A percentile compares a stretch with the other conserved stretches of the same genome.
Conservation (phyloP, 2,797 vertebrate species). For the Myotis findleyi region DNA sequence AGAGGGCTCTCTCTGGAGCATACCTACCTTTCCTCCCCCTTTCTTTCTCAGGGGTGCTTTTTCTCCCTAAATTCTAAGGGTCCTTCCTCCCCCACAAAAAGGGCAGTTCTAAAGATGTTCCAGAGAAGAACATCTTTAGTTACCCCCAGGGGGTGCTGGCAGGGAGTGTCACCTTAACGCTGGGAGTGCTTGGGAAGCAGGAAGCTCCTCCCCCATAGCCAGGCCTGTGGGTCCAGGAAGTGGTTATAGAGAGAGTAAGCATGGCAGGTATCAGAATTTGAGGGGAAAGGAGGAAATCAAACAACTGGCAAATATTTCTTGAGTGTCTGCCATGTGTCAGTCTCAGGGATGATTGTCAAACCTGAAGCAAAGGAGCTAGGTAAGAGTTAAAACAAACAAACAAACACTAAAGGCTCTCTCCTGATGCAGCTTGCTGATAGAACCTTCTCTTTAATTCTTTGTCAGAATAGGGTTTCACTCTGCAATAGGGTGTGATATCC, state of each 20-base stretch:
- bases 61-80: too few species aligned
- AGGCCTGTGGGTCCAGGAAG: background rate
- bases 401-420: background rate
- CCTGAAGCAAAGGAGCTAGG: background rate
- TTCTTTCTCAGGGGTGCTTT: too few species aligned
- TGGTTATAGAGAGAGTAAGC: background rate
- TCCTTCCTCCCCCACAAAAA: too few species aligned
- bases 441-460: background rate
- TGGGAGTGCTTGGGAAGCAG: background rate
- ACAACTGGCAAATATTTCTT: background rate
- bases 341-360: background rate
- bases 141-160: background rate
- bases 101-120: background rate
- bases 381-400: background rate
- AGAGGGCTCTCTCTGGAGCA: too few species aligned
- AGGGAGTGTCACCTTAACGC: background rate
- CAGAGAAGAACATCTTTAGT: background rate
- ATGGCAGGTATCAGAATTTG: background rate
- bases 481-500: background rate
- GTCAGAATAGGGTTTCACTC: background rate
- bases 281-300: background rate
- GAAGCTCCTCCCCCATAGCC: fast-evolving
- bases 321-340: background rate
- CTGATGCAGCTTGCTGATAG: background rate
- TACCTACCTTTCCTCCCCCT: too few species aligned